Conservation (phyloP, 64 coral and sea anemone genomes). For the Cladopsammia gracilis region DNA sequence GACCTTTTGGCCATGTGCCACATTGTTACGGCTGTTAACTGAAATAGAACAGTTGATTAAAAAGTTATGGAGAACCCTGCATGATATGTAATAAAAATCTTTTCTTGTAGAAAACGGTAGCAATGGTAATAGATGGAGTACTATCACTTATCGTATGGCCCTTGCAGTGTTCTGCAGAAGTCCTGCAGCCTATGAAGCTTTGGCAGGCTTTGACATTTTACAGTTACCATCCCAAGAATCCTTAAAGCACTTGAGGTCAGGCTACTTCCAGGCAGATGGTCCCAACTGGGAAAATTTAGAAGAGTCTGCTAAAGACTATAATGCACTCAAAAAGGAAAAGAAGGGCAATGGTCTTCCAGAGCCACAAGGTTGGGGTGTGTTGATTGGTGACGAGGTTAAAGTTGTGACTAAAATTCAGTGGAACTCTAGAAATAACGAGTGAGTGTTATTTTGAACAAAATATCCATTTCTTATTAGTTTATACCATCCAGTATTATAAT, state of each 20-base stretch:
- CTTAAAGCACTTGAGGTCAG: constrained; percentile 32
- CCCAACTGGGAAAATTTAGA: constrained; percentile 2
- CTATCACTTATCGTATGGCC: constrained; percentile 31
- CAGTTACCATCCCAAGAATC: constrained; percentile 49
- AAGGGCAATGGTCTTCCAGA: not conserved
- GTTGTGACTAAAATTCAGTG: constrained; percentile 18
- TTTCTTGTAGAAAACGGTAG: constrained; percentile 28
- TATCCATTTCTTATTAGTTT: too few species aligned
- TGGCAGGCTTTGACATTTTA: constrained; percentile 32
- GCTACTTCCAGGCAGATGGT: constrained; percentile 9
- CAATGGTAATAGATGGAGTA: constrained; percentile 28
- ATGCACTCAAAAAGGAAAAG: not conserved
- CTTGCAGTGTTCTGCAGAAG: constrained; percentile 45
- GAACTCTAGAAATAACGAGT: constrained; percentile 1
- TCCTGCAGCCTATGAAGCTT: constrained; percentile 49
- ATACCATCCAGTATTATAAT: too few species aligned
- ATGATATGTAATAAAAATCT: too few species aligned
- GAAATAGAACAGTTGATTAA: too few species aligned
- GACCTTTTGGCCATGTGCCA: too few species aligned
- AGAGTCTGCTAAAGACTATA: not conserved
- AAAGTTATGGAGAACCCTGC: too few species aligned
- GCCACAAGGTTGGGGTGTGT: not conserved
- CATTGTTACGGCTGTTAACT: too few species aligned
- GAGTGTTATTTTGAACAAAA: not conserved
- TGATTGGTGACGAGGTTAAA: constrained; percentile 25